A percentile compares a stretch with the other conserved stretches of the same genome.
Conservation (phyloP, 2,797 vertebrate species). For the Adrianichthys oophorus region DNA sequence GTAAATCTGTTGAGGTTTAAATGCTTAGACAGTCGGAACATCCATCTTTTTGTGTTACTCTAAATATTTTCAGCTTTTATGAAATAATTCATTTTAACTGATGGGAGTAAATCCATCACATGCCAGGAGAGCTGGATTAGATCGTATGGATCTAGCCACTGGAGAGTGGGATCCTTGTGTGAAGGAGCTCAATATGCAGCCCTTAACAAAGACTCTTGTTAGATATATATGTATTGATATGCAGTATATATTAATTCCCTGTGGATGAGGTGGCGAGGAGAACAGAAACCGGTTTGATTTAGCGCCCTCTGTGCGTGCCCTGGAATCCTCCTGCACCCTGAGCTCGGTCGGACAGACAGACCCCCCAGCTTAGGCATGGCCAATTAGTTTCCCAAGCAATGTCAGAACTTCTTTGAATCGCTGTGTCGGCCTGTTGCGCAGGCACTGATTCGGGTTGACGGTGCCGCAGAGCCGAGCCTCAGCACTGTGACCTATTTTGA, state of each 20-base stretch:
- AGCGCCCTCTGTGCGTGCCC: slow-evolving; percentile 70
- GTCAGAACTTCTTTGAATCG: slow-evolving; percentile 82
- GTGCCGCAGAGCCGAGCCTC: slow-evolving; percentile 70
- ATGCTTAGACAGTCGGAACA: slow-evolving; percentile 26
- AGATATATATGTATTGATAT: slow-evolving; percentile 31
- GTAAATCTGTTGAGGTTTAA: slow-evolving; percentile 10
- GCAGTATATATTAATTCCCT: slow-evolving; percentile 36
- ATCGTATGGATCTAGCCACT: slow-evolving; percentile 54
- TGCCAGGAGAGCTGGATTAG: slow-evolving; percentile 36
- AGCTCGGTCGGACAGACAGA: slow-evolving; percentile 79
- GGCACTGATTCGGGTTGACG: slow-evolving; percentile 72
- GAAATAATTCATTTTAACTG: slow-evolving; percentile 20
- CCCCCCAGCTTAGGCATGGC: slow-evolving; percentile 77
- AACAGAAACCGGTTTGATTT: slow-evolving; percentile 70
- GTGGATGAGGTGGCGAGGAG: slow-evolving; percentile 61
- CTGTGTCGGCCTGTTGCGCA: slow-evolving; percentile 70
- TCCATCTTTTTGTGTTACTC: slow-evolving; percentile 35
- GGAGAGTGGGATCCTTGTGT: slow-evolving; percentile 29
- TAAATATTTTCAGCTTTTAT: slow-evolving; percentile 11
- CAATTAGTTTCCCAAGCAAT: slow-evolving; percentile 80
- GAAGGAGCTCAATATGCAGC: slow-evolving; percentile 57
- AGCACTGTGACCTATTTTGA: slow-evolving; percentile 79
- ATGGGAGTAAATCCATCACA: slow-evolving; percentile 43
- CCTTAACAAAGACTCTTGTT: slow-evolving; percentile 48
- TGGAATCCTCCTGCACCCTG: slow-evolving; percentile 70